Base-by-base conservation (phyloP, 1,140 invertebrate genomes). In the Argopecten irradians region DNA sequence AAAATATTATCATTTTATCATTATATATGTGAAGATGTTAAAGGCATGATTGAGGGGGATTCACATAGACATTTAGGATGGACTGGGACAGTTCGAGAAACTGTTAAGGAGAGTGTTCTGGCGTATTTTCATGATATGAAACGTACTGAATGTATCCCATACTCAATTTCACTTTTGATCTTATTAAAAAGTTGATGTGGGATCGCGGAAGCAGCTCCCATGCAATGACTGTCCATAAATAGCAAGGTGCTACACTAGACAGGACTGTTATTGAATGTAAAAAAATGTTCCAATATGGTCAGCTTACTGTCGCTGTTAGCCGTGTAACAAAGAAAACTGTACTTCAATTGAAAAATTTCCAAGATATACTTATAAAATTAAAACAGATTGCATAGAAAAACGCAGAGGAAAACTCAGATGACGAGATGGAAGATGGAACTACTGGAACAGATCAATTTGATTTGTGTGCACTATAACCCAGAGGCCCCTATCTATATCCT, bases 221-320 rank as follows among this genome's bases (percentile, higher is more conserved):
- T 35, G 85, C 88, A 39, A 39, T 86, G 22, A 86, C 88, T 83
- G 36, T 89, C 71, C 88, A 89, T 41, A 86, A 89, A 19, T 82
- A 36, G 46, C 88, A 89, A 39, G 88, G 85, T 32, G 86, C 83
- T 46, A 86, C 88, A 71, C n/a, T 89, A 13, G 36, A 89, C 19
- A 55, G 71, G 8, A 8, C 55, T 22, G 36, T 9, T 32, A 33
- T 89, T 28, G 71, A 89, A n/a, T 89, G 55, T 82, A 86, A 43
- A 33, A 84, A 84, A 11, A 86, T 89, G 82, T 86, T 89, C 35
- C 35, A 89, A 71, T 89, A 89, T 46, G 88, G 88, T 0, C 82
- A 89, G 46, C 41, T 89, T 28, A 82, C 32, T 7, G 88, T 89
- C 28, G 85, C 84, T 11, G 36, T 89, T 13, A 86, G 88, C 71